Evolutionary conservation across 2,113 vertebrate species (phyloP), one percentile per base, ranked within the genome.

Genomic region (Rhombomys opimus): DNA sequence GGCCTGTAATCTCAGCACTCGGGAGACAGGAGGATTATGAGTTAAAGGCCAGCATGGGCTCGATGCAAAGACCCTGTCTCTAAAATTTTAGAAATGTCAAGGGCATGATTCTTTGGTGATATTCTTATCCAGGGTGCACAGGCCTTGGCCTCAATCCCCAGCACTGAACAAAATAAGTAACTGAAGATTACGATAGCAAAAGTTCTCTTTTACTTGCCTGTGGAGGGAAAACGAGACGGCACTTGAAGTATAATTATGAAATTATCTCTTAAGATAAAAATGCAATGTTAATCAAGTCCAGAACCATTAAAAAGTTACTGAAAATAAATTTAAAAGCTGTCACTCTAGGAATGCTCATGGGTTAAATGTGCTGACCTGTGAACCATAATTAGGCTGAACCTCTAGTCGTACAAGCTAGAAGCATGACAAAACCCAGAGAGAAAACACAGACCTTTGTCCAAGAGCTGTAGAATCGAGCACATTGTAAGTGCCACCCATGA

Each of bases 381-480:
- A 88, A 72, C 81, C 54, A 80, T 1, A 65, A 7, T 81, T 38
- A 67, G 46, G 88, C 92, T 23, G 75, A 90, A n/a, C 30, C 72
- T 18, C 52, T 22, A 61, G 32, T 9, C 32, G 23, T 52, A 72
- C 84, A 87, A 86, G 82, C 92, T 89, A 81, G 86, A 84, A 94
- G 30, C 63, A 84, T 35, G 73, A 75, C 63, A 88, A 84, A 72
- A 78, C 73, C 52, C 10, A 1, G 13, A 84, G 9, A 96, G 59
- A 91, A 97, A 96, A 97, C 9, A 94, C 3, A 5, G 76, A 91
- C 93, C 95, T 93, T 90, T 75, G 78, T 96, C 84, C 61, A 52
- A 46, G 38, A 91, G 92, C 82, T 35, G 1, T 22, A 92, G 77
- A 95, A 90, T 75, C 27, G 35, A 87, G 95, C 63, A 50, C 89